Evolutionary conservation across 2,113 vertebrate genomes (phyloP).

Genomic region (Pampusana beccarii): DNA sequence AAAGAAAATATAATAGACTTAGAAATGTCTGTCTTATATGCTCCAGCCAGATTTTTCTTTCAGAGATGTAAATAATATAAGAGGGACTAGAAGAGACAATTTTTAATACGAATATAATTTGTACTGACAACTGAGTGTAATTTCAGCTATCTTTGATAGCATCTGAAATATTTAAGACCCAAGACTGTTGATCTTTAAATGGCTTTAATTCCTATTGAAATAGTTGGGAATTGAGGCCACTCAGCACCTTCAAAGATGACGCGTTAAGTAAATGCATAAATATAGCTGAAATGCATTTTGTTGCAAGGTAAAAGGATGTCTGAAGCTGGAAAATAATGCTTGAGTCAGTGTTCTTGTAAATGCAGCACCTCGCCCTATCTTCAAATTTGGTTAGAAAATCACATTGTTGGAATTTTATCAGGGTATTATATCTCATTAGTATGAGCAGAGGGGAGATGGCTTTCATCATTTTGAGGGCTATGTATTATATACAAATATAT

Average conservation of each 20-base stretch:
- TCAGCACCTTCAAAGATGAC: background rate
- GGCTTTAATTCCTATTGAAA: background rate
- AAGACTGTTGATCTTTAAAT: background rate
- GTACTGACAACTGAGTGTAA: background rate
- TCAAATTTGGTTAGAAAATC: background rate
- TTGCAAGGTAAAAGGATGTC: background rate
- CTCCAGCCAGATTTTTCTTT: background rate
- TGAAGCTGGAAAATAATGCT: background rate
- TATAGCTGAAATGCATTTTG: background rate
- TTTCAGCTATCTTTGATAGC: background rate
- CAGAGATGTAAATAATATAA: background rate
- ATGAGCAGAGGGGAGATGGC: background rate
- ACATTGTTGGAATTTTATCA: background rate
- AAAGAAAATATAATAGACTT: background rate
- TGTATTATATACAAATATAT: background rate
- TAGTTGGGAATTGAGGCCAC: background rate
- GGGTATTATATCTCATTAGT: background rate
- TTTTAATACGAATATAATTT: background rate
- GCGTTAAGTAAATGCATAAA: background rate
- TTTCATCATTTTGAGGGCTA: background rate
- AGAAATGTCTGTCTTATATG: background rate
- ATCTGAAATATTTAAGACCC: background rate
- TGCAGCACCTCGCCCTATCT: background rate
- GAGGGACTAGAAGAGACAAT: background rate
- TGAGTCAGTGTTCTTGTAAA: background rate